Base-by-base conservation (phyloP, 2,888 invertebrate genomes). In the Torymus texanus region DNA sequence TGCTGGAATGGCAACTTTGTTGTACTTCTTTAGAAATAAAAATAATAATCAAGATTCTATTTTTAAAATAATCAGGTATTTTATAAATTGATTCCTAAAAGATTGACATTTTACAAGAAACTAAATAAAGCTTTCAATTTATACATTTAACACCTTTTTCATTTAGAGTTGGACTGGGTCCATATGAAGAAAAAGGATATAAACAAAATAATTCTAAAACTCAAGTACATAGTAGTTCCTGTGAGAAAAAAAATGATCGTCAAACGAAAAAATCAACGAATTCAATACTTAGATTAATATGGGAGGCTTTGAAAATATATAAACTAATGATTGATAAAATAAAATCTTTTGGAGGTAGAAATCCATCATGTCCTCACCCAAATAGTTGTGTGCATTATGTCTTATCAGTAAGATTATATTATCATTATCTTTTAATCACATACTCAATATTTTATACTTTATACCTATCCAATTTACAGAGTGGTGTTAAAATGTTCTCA, bases 361-460 rank as follows among this genome's bases (percentile, higher is more conserved):
- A 80, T 75, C 11, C 84, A 21, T 84, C 91, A 8, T 95, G 95
- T 86, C 92, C 93, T 13, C 95, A 95, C 89, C 92, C 92, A 21
- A 90, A 92, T 80, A 93, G 93, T 86, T 95, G 95, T 87, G 83
- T 92, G 29, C 91, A 92, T 86, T 93, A 94, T 85, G 89, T 92
- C 67, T 83, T 94, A 83, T 89, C 90, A 87, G 93, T 93, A 86
- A 87, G 86, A 51, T 13, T 53, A 67, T 73, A 70, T 14, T 61
- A 11, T 51, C 3, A 41, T 66, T 56, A 73, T 1, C 51, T 65
- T 53, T 68, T 41, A 21, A 79, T 51, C 18, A 29, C 58, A 16
- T 13, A 13, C 29, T 29, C 50, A 16, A 56, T 59, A 21, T 51
- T 12, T 66, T 53, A 53, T 41, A 53, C 61, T 63, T 61, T 16